A percentile compares a stretch with the other conserved stretches of the same genome.
phyloP scores from a whole-genome alignment of 2,888 invertebrate genomes.

The Eristalis pertinax region DNA sequence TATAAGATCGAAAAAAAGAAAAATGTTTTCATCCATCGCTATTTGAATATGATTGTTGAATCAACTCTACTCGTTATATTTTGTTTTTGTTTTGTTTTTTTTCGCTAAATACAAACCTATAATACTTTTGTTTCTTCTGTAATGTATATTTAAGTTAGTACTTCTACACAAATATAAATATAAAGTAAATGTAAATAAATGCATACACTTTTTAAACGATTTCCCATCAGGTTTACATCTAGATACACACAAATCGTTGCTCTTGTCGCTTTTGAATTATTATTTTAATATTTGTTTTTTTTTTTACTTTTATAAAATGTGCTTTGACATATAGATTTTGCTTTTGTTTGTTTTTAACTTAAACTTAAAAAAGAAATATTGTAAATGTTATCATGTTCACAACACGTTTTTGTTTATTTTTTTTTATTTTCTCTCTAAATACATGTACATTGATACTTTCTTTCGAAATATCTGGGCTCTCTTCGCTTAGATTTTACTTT shows the following conservation, averaged over 20 bases:
- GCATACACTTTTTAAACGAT: conserved; percentile 52
- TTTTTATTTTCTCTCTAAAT: conserved; percentile 26
- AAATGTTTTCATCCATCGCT: not conserved
- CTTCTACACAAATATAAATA: conserved; percentile 55
- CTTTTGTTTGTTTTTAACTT: conserved; percentile 34
- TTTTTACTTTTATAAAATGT: conserved; percentile 50
- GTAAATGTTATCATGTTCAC: conserved; percentile 63
- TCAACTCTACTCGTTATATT: conserved; percentile 48
- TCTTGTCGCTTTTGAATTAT: conserved; percentile 1
- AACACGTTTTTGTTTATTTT: conserved; percentile 44
- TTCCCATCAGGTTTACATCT: conserved; percentile 9
- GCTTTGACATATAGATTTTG: conserved; percentile 51
- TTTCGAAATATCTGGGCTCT: not conserved
- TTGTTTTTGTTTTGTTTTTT: not conserved
- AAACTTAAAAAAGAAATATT: conserved; percentile 33
- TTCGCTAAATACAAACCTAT: conserved; percentile 39
- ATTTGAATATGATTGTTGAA: conserved; percentile 36
- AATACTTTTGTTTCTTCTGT: conserved; percentile 39
- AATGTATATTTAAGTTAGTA: conserved; percentile 42
- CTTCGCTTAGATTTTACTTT: not conserved
- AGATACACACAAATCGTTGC: conserved; percentile 8
- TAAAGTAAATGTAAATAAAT: conserved; percentile 66
- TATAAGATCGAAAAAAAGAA: not conserved
- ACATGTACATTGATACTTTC: conserved; percentile 4
- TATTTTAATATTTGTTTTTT: conserved; percentile 12